Base-by-base conservation (phyloP, 2,888 invertebrate genomes). In the Rhabditophanes sp. region DNA sequence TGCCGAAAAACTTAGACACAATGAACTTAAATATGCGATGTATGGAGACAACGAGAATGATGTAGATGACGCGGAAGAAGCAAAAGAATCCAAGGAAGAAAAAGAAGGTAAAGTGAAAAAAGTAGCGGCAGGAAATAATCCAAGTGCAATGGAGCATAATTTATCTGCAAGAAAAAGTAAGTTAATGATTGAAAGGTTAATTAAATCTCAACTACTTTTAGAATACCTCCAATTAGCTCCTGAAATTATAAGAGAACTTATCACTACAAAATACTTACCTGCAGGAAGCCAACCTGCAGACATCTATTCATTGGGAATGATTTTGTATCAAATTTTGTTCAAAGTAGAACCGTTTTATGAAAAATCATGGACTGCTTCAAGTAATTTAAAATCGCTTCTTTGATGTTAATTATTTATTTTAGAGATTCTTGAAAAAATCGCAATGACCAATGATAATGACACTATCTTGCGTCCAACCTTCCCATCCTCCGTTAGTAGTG, bases 151-250 rank as follows among this genome's bases (percentile, higher is more conserved):
- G 7, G 41, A 41, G 3, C 16, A 37, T 14, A 38, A 39, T 5
- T 11, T 12, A 6, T 11, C 14, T 8, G 31, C 21, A 11, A 25
- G 14, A 18, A 32, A 32, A 33, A 19, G 33, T 12, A 32, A n/a
- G n/a, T 24, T 7, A 30, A 16, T 11, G 31, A 32, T 11, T 16
- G 16, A 19, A 32, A 19, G n/a, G n/a, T 33, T 7, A 18, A 18
- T n/a, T 7, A 8, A 35, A 3, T 12, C 4, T 20, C 15, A 7
- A 2, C 17, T 16, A 5, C 14, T 25, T 52, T 40, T 27, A 59
- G 59, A 59, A 32, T 60, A 57, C 36, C 38, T 60, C 6, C 60
- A 60, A 44, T 58, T 54, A 44, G 60, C 61, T 14, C 60, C 60
- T 9, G 60, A 60, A 35, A 50, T 59, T 16, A 56, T 60, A 21